These are phyloP conservation scores for Heterotis niloticus DNA, from an alignment of 2,113 vertebrate species.

Conservation along the genomic window DNA sequence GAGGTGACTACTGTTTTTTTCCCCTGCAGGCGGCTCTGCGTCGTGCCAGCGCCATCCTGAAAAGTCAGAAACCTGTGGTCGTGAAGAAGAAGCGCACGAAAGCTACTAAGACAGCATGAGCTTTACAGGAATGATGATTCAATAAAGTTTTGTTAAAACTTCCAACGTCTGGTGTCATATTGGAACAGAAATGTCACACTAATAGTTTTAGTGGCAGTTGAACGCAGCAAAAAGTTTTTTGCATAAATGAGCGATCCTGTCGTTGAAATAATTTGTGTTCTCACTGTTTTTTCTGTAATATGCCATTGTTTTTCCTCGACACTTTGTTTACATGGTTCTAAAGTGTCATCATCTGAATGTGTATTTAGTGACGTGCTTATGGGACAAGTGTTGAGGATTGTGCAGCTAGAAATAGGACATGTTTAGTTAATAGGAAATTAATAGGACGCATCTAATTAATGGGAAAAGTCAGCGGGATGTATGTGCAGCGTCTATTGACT, in stretches of 20 bases:
- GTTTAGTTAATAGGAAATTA: slow-evolving; percentile 7
- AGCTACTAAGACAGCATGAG: slow-evolving; percentile 75
- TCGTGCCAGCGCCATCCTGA: slow-evolving; percentile 82
- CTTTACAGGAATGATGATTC: background rate
- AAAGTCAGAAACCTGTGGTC: slow-evolving; percentile 87
- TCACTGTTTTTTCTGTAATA: background rate
- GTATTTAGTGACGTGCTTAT: background rate
- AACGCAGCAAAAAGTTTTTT: no score
- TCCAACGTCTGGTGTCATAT: background rate
- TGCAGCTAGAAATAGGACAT: slow-evolving; percentile 8
- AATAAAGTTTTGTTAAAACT: slow-evolving; percentile 23
- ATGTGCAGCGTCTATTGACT: background rate
- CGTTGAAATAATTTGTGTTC: background rate
- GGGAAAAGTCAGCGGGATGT: slow-evolving; percentile 7
- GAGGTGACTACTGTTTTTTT: background rate
- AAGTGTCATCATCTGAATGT: background rate
- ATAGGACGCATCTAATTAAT: no score
- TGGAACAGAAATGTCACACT: background rate
- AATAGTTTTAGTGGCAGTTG: background rate
- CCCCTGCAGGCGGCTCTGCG: slow-evolving; percentile 74
- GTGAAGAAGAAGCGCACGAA: slow-evolving; percentile 83
- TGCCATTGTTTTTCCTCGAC: background rate
- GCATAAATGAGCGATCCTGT: background rate
- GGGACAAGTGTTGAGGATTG: background rate
- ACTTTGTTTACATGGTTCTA: no score